Base-by-base conservation (phyloP, 92 coral and sea anemone species). In the Palythoa grandis region DNA sequence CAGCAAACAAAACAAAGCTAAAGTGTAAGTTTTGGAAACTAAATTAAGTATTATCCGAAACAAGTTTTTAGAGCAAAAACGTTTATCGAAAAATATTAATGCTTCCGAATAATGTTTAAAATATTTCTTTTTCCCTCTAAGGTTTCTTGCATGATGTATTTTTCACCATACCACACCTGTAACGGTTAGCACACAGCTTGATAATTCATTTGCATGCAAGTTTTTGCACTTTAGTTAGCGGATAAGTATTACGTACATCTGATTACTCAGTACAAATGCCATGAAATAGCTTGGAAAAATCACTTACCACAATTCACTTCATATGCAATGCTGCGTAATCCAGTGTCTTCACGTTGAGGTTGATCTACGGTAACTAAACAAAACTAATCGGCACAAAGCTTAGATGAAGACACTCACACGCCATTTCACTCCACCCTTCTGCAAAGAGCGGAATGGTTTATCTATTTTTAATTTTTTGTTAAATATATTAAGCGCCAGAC, bases 401-500 rank as follows among this genome's bases (percentile, higher is more conserved):
- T 47, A 47, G 74, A 80, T 66, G 50, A 66, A 29, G 35, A 43
- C 50, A 57, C n/a, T 24, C 73, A 80, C 61, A 80, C 85, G 85
- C 85, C 85, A 80, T 80, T 80, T 24, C 85, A 80, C 85, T 80
- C 85, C 85, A 80, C 85, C 85, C 85, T 80, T 80, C 61, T 63
- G 61, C 85, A 67, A 43, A 75, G 72, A 60, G 85, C 47, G 43
- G 66, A 43, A 67, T 48, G 85, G 58, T 37, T 67, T 80, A 67
- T 80, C 19, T 68, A 66, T 80, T 65, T 80, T 77, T 77, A 77
- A 80, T 80, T 40, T 65, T 52, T 70, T 47, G 24, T 48, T 47
- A 66, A 70, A 48, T 48, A 80, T 47, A 80, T 80, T 80, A 80
- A 66, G 11, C 60, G 20, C 85, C 85, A 80, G 85, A 66, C 85